Evolutionary conservation across 2,113 vertebrate genomes (phyloP).

Genomic region (Colaptes auratus): DNA sequence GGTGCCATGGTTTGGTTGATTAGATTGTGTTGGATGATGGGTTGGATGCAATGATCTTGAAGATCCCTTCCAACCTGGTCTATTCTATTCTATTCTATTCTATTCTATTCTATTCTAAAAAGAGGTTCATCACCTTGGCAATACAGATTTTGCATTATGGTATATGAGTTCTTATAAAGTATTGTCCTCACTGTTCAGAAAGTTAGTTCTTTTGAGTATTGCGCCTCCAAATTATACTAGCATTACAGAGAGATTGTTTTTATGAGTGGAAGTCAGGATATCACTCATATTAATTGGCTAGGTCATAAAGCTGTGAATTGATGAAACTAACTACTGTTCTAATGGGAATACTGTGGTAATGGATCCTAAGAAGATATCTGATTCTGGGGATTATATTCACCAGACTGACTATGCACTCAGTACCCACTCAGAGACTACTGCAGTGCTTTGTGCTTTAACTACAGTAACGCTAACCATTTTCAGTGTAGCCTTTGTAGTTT

Average conservation of each 20-base stretch:
- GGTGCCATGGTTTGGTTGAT: too few relatives aligned
- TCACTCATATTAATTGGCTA: constrained; percentile 61
- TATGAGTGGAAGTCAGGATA: constrained; percentile 32
- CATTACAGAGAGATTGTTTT: constrained; percentile 57
- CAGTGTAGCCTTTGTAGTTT: neutral
- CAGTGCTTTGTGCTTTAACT: neutral
- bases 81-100: too few relatives aligned
- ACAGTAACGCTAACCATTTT: neutral
- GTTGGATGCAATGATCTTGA: too few relatives aligned
- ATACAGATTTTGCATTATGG: neutral
- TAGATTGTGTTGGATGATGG: too few relatives aligned
- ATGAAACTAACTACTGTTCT: constrained; percentile 49
- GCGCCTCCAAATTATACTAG: constrained; percentile 41
- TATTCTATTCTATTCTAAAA: neutral
- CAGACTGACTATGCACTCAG: constrained; percentile 6
- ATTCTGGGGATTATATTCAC: constrained; percentile 41
- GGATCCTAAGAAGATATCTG: constrained; percentile 54
- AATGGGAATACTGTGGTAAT: constrained; percentile 28
- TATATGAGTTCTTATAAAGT: neutral
- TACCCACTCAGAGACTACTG: neutral
- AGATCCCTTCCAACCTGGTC: too few relatives aligned
- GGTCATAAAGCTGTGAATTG: constrained; percentile 59
- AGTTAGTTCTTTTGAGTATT: constrained; percentile 47
- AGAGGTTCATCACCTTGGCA: neutral
- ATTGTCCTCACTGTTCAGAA: constrained; percentile 11